Base-by-base conservation (phyloP, 1,140 invertebrate species). In the Rhopalosiphum padi region DNA sequence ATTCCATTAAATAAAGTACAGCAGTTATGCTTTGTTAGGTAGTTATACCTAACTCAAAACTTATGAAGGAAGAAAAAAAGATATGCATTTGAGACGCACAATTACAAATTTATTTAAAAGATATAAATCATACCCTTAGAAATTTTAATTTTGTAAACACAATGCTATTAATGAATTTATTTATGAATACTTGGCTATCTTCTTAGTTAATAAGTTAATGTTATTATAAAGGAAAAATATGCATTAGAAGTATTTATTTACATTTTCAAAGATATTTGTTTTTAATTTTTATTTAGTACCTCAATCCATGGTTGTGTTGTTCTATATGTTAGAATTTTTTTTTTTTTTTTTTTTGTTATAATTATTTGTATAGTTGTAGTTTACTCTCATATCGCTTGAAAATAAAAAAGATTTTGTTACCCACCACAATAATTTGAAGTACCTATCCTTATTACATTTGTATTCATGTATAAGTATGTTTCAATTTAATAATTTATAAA, bases 371-470 rank as follows among this genome's bases (percentile, higher is more conserved):
- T 90, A 90, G 41, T 90, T 90, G 8, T 60, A 90, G 89, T 68
- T 43, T 55, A 21, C 53, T n/a, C 37, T 90, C 88, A 30, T 15
- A 68, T 46, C n/a, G 37, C 89, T 90, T 90, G 37, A 41, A 90
- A 90, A 90, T 90, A 43, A 90, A 25, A 60, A 90, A 22, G 11
- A 68, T 68, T 68, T 90, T 90, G 89, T 90, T 90, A 90, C 89
- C 53, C 25, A 90, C 89, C 53, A 90, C 37, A 25, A 68, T 18
- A 46, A 30, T n/a, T 68, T n/a, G 25, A 68, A 90, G 41, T 90
- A 60, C 60, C 15, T 77, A 77, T 77, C 22, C 51, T 21, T 90
- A 90, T 41, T 41, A 90, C 30, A 68, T 68, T 89, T 89, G 51
- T 89, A 89, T 89, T 89, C 25, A 55, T 89, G 35, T 89, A 53